Conservation (phyloP, 2,888 invertebrate species). For the Folsomia manolachei region DNA sequence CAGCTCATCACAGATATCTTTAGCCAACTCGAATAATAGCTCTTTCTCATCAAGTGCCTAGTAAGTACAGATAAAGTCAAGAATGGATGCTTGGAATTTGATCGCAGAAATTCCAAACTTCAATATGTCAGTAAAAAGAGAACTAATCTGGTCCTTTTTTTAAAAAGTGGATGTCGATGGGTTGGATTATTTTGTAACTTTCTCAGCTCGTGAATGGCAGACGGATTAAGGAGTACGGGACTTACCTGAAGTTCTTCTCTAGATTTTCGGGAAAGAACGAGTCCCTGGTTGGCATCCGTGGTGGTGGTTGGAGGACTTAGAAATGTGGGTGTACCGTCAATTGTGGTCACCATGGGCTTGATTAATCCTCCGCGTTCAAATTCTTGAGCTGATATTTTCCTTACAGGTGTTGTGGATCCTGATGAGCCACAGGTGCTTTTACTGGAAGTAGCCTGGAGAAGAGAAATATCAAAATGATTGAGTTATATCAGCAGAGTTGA, state of each 20-base stretch:
- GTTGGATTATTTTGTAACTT: too few relatives aligned
- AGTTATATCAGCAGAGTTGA: too few relatives aligned
- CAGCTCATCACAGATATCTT: slow-evolving; percentile 92
- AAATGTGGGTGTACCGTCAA: slow-evolving; percentile 92
- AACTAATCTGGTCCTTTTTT: too few relatives aligned
- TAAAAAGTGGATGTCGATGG: too few relatives aligned
- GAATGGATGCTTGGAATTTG: background rate
- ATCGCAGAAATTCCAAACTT: background rate
- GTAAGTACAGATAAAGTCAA: background rate
- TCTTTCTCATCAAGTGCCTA: slow-evolving; percentile 77
- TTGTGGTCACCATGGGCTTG: slow-evolving; percentile 83
- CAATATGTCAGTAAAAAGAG: too few relatives aligned
- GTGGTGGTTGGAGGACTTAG: slow-evolving; percentile 57
- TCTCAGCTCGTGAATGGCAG: background rate
- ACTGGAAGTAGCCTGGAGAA: slow-evolving; percentile 15
- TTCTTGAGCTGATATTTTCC: slow-evolving; percentile 91
- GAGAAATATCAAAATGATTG: too few relatives aligned
- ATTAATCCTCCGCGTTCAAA: slow-evolving; percentile 89
- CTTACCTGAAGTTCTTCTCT: slow-evolving; percentile 50
- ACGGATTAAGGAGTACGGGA: too few relatives aligned
- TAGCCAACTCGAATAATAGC: slow-evolving; percentile 90
- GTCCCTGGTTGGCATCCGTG: slow-evolving; percentile 41
- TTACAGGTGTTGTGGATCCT: slow-evolving; percentile 81
- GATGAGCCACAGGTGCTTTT: slow-evolving; percentile 22
- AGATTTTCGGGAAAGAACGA: slow-evolving; percentile 45